Percentiles rank a stretch among this genome's conserved stretches.
Evolutionary conservation across 2,797 vertebrate genomes (phyloP).

Genomic region (Oreortyx pictus): DNA sequence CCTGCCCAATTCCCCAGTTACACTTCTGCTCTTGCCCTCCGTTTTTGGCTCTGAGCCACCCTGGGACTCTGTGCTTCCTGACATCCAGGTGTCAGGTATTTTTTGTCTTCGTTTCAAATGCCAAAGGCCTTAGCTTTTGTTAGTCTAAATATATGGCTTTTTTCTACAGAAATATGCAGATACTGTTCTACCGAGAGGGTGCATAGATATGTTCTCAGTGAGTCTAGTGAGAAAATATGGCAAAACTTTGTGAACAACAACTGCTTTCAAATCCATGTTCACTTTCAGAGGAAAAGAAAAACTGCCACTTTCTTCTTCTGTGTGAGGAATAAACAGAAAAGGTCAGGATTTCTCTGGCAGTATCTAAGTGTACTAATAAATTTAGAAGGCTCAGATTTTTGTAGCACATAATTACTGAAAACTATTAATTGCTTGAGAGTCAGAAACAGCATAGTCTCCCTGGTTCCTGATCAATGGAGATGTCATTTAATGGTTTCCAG

Average conservation of each 20-base stretch:
- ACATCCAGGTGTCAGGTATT: background rate
- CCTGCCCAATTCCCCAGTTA: background rate
- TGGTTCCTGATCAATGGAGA: constrained; percentile 32
- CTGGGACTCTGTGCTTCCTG: background rate
- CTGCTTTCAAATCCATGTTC: background rate
- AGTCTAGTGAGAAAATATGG: background rate
- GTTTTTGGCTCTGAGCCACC: background rate
- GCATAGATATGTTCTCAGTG: background rate
- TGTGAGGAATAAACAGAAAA: background rate
- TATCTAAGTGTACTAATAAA: background rate
- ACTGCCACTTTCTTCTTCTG: background rate
- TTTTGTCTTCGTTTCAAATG: background rate
- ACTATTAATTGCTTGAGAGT: constrained; percentile 20
- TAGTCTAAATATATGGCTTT: background rate
- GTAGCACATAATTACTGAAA: constrained; percentile 19
- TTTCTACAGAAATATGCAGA: background rate
- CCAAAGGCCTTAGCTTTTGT: background rate
- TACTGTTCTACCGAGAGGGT: background rate
- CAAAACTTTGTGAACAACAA: background rate
- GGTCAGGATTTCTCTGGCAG: background rate
- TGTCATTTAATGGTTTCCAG: constrained; percentile 24
- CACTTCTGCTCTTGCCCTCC: background rate
- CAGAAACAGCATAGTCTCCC: background rate
- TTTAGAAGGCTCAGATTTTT: background rate
- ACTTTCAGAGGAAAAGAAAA: background rate